Percentiles rank a stretch among this genome's conserved stretches.
Evolutionary conservation across 2,113 vertebrate genomes (phyloP).

Genomic region (Anhinga anhinga): DNA sequence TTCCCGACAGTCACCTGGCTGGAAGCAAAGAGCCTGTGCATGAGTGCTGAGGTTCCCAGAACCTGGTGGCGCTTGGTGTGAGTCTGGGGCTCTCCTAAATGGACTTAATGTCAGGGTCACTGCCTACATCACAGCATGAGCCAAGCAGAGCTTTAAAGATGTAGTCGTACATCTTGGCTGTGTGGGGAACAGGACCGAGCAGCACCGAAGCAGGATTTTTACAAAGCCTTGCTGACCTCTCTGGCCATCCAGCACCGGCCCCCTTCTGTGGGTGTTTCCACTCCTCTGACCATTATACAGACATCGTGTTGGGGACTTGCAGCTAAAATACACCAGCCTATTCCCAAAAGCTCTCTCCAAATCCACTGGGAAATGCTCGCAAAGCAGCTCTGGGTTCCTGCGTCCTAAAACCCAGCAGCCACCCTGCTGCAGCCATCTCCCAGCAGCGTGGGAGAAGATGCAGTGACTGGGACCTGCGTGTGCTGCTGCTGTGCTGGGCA

Average conservation of each 20-base stretch:
- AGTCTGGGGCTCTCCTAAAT: not conserved
- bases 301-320: too few relatives aligned
- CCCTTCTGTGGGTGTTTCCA: not conserved
- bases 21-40: accelerated
- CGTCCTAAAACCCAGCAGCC: not conserved
- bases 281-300: accelerated
- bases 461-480: accelerated
- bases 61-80: not conserved
- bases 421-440: not conserved
- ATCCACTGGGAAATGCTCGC: not conserved
- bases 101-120: not conserved
- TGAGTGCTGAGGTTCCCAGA: accelerated
- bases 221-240: not conserved
- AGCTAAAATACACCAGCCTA: not conserved
- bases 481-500: not conserved
- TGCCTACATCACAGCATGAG: accelerated
- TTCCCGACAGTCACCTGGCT: not conserved
- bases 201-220: too few relatives aligned
- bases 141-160: not conserved
- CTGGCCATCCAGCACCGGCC: not conserved
- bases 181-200: not conserved
- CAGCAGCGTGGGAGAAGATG: accelerated
- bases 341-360: not conserved
- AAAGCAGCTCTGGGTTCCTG: not conserved
- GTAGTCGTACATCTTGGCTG: accelerated